Evolutionary conservation across 1,140 invertebrate genomes (phyloP), one percentile per base, ranked within the genome.

Genomic region (Uloborus diversus): DNA sequence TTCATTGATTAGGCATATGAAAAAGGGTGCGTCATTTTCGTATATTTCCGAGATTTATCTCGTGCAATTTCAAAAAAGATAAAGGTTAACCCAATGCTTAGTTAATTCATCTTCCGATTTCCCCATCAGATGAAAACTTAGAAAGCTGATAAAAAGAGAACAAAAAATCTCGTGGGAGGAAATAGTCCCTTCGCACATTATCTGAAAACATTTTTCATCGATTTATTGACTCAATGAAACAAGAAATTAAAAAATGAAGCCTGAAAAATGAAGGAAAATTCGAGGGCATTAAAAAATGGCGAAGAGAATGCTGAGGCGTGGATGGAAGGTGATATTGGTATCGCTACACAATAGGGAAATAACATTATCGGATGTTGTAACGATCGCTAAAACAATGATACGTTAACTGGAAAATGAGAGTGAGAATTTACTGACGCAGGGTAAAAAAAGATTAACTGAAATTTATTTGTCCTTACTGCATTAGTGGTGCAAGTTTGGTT

Each of bases 141-240:
- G 27, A 64, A 42, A 42, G 37, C 37, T 42, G 37, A 42, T 13
- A 27, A n/a, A 42, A 42, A 64, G 27, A 37, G 35, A 27, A 33
- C 9, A 37, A 64, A 64, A 64, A 14, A 17, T 23, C 35, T 7
- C 42, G 20, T 37, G 27, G 61, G 20, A 33, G 61, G 42, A 64
- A 64, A 64, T 64, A n/a, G 32, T 14, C 33, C 33, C 13, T 25
- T 42, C 42, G 33, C 61, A 64, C 61, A 47, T 64, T 64, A 64
- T 64, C n/a, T 35, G 23, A 35, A 17, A 37, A 28, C 61, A 64
- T 64, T 64, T 64, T 64, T 64, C 33, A 64, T 64, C 33, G 61
- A 64, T 64, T 64, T 64, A 64, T 64, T 23, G 35, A 23, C 17
- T 64, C 9, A 30, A 25, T 20, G n/a, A n/a, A 25, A 1, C 20